A percentile compares a stretch with the other conserved stretches of the same genome.
These are phyloP conservation scores for Oasisia sp. DNA, from an alignment of 2,888 invertebrate genomes.

Conservation along the genomic window DNA sequence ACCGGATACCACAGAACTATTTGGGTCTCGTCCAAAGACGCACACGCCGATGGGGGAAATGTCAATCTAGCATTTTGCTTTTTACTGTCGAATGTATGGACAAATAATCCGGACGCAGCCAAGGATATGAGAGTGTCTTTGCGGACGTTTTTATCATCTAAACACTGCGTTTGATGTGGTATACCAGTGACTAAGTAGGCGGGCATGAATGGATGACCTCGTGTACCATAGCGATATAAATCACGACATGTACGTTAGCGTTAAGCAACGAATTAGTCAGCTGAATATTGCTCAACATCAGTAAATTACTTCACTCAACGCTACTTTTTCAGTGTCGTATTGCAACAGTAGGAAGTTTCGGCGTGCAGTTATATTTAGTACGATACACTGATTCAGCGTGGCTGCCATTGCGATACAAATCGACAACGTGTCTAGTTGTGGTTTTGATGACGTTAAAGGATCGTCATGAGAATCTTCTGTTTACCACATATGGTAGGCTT, in stretches of 20 bases:
- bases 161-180: neutral
- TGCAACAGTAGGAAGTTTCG: neutral
- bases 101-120: neutral
- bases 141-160: neutral
- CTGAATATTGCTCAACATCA: slow-evolving; percentile 4
- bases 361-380: too few relatives aligned
- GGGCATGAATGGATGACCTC: neutral
- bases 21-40: neutral
- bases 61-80: neutral
- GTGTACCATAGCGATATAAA: neutral
- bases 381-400: too few relatives aligned
- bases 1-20: neutral
- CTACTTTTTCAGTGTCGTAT: neutral
- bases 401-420: too few relatives aligned
- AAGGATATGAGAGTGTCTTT: neutral
- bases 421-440: too few relatives aligned
- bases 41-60: neutral
- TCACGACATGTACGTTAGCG: neutral
- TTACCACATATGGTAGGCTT: too few relatives aligned
- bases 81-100: neutral
- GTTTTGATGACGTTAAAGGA: too few relatives aligned
- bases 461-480: too few relatives aligned
- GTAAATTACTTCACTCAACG: neutral
- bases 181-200: neutral
- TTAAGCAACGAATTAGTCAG: neutral